A percentile compares a stretch with the other conserved stretches of the same genome.
Evolutionary conservation across 1,140 invertebrate species (phyloP).

Genomic region (Sinonovacula constricta): DNA sequence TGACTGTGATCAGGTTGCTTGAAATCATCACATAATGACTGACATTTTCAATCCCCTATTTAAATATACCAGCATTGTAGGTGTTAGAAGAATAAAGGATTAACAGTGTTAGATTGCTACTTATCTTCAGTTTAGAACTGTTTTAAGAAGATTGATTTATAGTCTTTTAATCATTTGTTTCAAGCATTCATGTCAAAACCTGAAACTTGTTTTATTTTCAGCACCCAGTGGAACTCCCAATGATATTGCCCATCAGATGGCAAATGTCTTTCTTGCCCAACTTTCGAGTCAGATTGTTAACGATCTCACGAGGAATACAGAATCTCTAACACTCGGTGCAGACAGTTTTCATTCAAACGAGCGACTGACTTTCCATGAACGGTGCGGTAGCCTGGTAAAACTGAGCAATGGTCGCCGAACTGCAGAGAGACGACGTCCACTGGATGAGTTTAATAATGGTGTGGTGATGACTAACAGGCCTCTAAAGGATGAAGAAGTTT

Average conservation of each 20-base stretch:
- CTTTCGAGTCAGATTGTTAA: slow-evolving; percentile 74
- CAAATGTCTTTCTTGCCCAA: slow-evolving; percentile 72
- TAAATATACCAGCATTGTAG: too few relatives aligned
- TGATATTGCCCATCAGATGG: slow-evolving; percentile 70
- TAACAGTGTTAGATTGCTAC: too few relatives aligned
- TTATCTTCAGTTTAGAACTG: too few relatives aligned
- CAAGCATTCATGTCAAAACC: not conserved
- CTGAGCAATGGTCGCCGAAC: slow-evolving; percentile 91
- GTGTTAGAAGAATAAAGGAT: too few relatives aligned
- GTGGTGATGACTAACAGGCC: slow-evolving; percentile 91
- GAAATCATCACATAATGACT: too few relatives aligned
- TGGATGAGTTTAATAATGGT: slow-evolving; percentile 88
- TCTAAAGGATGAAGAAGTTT: slow-evolving; percentile 83
- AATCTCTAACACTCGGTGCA: slow-evolving; percentile 46
- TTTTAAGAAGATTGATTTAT: too few relatives aligned
- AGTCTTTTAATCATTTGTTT: too few relatives aligned
- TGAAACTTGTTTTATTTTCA: not conserved
- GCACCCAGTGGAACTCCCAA: slow-evolving; percentile 49
- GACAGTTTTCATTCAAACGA: slow-evolving; percentile 60
- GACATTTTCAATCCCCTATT: too few relatives aligned
- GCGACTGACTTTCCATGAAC: slow-evolving; percentile 89
- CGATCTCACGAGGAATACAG: slow-evolving; percentile 64
- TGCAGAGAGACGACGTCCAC: slow-evolving; percentile 85
- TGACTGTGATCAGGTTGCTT: too few relatives aligned
- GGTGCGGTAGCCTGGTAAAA: slow-evolving; percentile 92